phyloP scores from a whole-genome alignment of 1,140 invertebrate genomes.

The Brachionus manjavacas region DNA sequence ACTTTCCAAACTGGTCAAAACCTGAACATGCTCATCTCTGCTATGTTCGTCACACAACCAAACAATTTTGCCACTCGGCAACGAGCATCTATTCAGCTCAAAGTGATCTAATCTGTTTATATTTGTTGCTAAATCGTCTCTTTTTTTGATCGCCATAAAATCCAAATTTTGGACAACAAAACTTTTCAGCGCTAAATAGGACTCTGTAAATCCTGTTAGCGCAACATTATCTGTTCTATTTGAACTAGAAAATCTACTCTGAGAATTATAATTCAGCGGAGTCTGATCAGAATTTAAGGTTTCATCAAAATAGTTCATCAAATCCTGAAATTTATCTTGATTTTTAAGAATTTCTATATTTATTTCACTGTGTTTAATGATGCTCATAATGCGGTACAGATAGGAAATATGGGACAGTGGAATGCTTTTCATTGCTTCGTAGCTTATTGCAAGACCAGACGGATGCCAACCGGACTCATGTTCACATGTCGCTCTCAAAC shows the following conservation, averaged over 20 bases:
- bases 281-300: background rate
- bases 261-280: background rate
- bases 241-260: background rate
- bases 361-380: slow-evolving; percentile 37
- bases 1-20: background rate
- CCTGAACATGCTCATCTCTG: slow-evolving; percentile 45
- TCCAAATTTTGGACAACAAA: slow-evolving; percentile 11
- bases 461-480: slow-evolving; percentile 43
- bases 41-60: slow-evolving; percentile 53
- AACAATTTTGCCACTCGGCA: slow-evolving; percentile 53
- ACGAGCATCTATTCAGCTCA: slow-evolving; percentile 47
- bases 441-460: background rate
- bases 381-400: slow-evolving; percentile 8
- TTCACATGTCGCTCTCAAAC: slow-evolving; percentile 44
- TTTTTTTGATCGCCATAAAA: background rate
- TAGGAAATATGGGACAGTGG: background rate
- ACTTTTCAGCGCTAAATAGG: slow-evolving; percentile 7
- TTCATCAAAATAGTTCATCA: slow-evolving; percentile 24
- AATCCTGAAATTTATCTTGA: slow-evolving; percentile 16
- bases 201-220: background rate
- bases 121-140: background rate
- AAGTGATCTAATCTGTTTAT: background rate
- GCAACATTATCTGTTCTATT: background rate
- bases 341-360: slow-evolving; percentile 7
- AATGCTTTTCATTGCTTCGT: slow-evolving; percentile 3